Base-by-base conservation (phyloP, 1,140 invertebrate species). In the Macrotrachela quadricornifera region DNA sequence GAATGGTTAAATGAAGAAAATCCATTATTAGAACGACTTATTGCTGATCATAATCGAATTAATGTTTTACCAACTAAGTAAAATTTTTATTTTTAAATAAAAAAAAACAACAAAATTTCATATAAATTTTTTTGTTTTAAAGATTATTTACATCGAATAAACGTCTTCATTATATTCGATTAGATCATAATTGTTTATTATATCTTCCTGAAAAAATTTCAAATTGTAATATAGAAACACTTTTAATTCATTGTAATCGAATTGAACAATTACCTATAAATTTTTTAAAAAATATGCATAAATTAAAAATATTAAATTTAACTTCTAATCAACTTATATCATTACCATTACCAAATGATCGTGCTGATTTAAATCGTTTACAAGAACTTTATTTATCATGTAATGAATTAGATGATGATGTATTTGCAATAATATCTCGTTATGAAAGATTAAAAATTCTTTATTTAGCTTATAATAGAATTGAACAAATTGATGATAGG, bases 331-430 rank as follows among this genome's bases (percentile, higher is more conserved):
- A 57, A 9, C 56, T 68, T 17, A 53, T 51, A 30, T 58, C 56
- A 36, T 50, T 69, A 36, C 65, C 66, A 37, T 37, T 57, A 14
- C 60, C 61, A 12, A 60, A 64, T 56, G 51, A 49, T 21, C 63
- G 61, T 54, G 57, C 59, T 38, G 65, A 65, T n/a, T 61, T 63
- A 44, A 68, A 67, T 57, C 64, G 63, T 49, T 46, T 70, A 12
- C 65, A 67, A 47, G 67, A 69, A 51, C 57, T 70, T 6, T 68
- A 66, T 47, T 54, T 70, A 46, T 63, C 65, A 37, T 60, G 59
- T 40, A 70, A 70, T 53, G 54, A 57, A n/a, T 57, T 70, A 13
- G 57, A 58, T 17, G 64, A 69, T 58, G 49, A 57, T 10, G 60
- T 58, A 15, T 54, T 69, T 10, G 53, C 57, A n/a, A 59, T 63